Evolutionary conservation across 2,113 vertebrate species (phyloP), one percentile per base, ranked within the genome.

Genomic region (Sphaerodactylus townsendi): DNA sequence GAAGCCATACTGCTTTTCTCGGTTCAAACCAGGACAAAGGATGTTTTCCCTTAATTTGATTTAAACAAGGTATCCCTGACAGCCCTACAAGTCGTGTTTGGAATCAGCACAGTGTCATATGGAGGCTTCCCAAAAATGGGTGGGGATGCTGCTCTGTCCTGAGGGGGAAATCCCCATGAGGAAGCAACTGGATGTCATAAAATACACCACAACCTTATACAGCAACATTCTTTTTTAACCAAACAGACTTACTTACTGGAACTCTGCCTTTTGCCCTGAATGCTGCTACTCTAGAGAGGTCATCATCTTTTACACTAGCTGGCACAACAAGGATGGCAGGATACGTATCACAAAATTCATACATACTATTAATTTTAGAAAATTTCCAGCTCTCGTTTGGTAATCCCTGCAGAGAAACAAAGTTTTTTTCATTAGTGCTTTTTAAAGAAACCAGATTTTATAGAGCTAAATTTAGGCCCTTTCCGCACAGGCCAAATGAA

Each of bases 311-410:
- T 53, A 99, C 97, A 79, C 97, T 98, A 71, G 96, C 97, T 92
- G 99, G 99, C 88, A 99, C 96, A 72, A 99, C 98, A 85, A 99
- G 96, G 89, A 97, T 3, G 50, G 97, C 95, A 71, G 99, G 99
- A 21, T 99, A 99, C 0, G 98, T 98, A 87, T 99, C 98, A 84
- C 98, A 99, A 84, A 99, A 96, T 82, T 99, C 98, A 68, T 97
- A 99, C 84, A 77, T 96, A 93, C 91, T 97, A 95, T 99, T 99
- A 65, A 99, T 93, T 95, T 97, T 98, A 85, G 97, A 98, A 94
- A 99, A 97, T 91, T 97, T 97, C 99, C 99, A 99, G 91, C 98
- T 99, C 92, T 99, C 99, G 81, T 99, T 99, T 8, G 99, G 99
- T 70, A 99, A 96, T 70, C 99, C 98, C 99, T 99, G 88, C 15